Base-by-base conservation (phyloP, 2,797 vertebrate species). In the Molossus molossus region DNA sequence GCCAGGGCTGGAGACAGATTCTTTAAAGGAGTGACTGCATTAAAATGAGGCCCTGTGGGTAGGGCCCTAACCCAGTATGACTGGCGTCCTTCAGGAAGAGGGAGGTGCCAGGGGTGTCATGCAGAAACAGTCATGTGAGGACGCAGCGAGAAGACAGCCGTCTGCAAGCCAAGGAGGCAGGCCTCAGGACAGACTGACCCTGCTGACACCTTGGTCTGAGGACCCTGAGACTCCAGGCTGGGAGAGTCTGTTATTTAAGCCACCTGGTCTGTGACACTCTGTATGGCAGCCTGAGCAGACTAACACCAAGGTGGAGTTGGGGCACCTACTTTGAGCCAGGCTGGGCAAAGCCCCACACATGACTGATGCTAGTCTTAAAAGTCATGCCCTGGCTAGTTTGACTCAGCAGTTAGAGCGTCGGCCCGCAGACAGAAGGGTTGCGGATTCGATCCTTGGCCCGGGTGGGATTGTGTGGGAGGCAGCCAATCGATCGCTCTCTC, bases 271-370 rank as follows among this genome's bases (percentile, higher is more conserved):
- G 27, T 4, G 60, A 25, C 14, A 17, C 20, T 50, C 1, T 53
- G 40, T 62, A 23, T 0, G 1, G 83, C 9, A 21, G 48, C 80
- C 70, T 15, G 2, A 45, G 83, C 45, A 14, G 25, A 69, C n/a
- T 9, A 23, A 67, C 3, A 15, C 9, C 9, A 37, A 27, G 0
- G 3, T 20, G 23, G 40, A n/a, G 62, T 1, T 3, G 27, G 18
- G 45, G 18, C 6, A 20, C 55, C 3, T 37, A 18, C 73, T 72
- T 25, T 55, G 8, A 8, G 62, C 58, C 58, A 37, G 20, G 76
- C 23, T 37, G 40, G 17, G 40, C 80, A 86, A 40, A 88, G 77
- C 21, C 53, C 64, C 7, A 1, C 18, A 18, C 2, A 0, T 0
- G 15, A 64, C 81, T 33, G 40, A 76, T n/a, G 25, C 50, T 53